Percentiles rank a stretch among this genome's conserved stretches.
Conservation (phyloP, 2,113 vertebrate species). For the Dicentrarchus labrax region DNA sequence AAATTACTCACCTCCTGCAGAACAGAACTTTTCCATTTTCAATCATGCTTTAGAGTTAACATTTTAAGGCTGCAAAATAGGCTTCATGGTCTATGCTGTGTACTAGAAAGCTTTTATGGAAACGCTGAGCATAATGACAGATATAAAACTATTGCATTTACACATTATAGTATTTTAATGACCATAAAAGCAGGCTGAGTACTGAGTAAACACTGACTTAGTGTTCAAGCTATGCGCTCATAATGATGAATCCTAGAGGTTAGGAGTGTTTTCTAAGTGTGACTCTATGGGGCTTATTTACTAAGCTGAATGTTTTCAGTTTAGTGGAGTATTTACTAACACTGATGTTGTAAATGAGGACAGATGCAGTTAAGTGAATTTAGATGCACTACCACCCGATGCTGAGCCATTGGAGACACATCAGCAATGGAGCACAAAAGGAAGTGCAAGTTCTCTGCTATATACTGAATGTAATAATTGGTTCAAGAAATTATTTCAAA, state of each 20-base stretch:
- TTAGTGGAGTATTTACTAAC: slow-evolving; percentile 26
- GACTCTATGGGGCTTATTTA: slow-evolving; percentile 41
- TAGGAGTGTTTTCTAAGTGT: slow-evolving; percentile 28
- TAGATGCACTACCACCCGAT: slow-evolving; percentile 34
- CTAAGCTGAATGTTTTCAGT: slow-evolving; percentile 26
- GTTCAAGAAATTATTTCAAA: neutral
- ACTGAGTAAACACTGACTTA: slow-evolving; percentile 23
- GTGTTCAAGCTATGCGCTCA: slow-evolving; percentile 1
- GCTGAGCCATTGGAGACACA: slow-evolving; percentile 23
- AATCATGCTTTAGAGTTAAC: neutral
- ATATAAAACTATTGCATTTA: slow-evolving; percentile 29
- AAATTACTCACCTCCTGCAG: neutral
- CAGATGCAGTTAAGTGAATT: slow-evolving; percentile 54
- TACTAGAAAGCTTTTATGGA: slow-evolving; percentile 28
- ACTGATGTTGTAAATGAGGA: slow-evolving; percentile 46
- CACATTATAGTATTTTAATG: slow-evolving; percentile 27
- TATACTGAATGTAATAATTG: neutral
- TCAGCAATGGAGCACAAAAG: slow-evolving; percentile 35
- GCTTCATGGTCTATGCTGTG: neutral
- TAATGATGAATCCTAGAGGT: slow-evolving; percentile 5
- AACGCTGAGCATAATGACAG: slow-evolving; percentile 5
- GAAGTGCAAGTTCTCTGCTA: slow-evolving; percentile 7
- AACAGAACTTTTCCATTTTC: neutral
- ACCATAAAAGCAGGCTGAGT: slow-evolving; percentile 2
- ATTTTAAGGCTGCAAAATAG: neutral